These are phyloP conservation scores for Poeciliopsis infans DNA, from an alignment of 2,797 vertebrate species.

Conservation along the genomic window DNA sequence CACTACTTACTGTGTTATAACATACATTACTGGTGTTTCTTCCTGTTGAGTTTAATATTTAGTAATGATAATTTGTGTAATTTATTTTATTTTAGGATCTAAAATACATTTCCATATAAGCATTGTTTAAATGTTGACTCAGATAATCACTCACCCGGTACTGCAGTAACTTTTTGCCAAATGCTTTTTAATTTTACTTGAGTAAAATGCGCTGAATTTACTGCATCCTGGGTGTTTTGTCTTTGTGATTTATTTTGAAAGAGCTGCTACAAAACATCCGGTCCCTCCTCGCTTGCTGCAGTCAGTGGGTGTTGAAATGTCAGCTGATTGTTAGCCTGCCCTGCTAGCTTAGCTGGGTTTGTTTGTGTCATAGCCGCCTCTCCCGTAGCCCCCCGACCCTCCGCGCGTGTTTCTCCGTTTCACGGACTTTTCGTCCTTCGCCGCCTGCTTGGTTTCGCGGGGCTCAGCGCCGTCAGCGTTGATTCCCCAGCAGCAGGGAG, in stretches of 20 bases:
- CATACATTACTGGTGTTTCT: not conserved
- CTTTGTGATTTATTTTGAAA: slow-evolving; percentile 49
- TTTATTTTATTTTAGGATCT: too few species aligned
- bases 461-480: slow-evolving; percentile 10
- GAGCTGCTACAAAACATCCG: not conserved
- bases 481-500: slow-evolving; percentile 33
- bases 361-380: slow-evolving; percentile 49
- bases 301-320: slow-evolving; percentile 66
- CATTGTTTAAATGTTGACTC: too few species aligned
- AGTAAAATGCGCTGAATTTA: too few species aligned
- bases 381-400: not conserved
- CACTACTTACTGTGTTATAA: not conserved
- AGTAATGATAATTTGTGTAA: too few species aligned
- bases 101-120: too few species aligned
- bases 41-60: too few species aligned
- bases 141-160: too few species aligned
- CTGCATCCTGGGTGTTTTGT: too few species aligned
- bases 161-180: too few species aligned
- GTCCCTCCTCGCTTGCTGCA: not conserved
- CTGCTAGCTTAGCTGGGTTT: slow-evolving; percentile 71
- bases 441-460: not conserved
- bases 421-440: not conserved
- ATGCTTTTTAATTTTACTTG: too few species aligned
- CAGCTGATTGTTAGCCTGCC: slow-evolving; percentile 74
- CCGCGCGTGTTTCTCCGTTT: not conserved